Conservation (phyloP, 1,140 invertebrate genomes). For the Apis florea region DNA sequence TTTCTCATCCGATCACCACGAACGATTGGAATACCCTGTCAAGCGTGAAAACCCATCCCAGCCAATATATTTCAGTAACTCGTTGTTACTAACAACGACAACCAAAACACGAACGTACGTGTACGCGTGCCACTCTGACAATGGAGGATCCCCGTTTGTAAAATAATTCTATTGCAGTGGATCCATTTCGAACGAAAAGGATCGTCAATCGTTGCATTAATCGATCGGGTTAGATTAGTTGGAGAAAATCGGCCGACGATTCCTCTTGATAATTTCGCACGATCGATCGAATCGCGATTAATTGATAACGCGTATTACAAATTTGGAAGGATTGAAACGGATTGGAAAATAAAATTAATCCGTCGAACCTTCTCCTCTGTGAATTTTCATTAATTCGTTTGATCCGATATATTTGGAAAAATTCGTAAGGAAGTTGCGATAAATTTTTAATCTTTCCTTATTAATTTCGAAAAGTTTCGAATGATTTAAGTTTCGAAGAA, state of each 20-base stretch:
- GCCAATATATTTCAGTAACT: constrained; percentile 39
- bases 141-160: neutral
- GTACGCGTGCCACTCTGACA: neutral
- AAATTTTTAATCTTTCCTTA: no score
- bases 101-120: neutral
- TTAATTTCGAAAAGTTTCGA: no score
- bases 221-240: constrained; percentile 10
- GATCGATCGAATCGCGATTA: no score
- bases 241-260: neutral
- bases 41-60: constrained; percentile 42
- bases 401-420: no score
- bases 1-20: constrained; percentile 25
- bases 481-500: no score
- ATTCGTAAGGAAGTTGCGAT: no score
- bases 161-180: constrained; percentile 2
- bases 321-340: no score
- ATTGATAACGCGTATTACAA: no score
- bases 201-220: constrained; percentile 39
- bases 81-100: constrained; percentile 8
- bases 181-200: constrained; percentile 20
- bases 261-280: neutral
- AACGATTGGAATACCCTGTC: constrained; percentile 46
- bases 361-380: no score
- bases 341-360: no score
- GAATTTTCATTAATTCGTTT: no score